These are phyloP conservation scores for Panurus biarmicus DNA, from an alignment of 2,113 vertebrate genomes.

Conservation along the genomic window DNA sequence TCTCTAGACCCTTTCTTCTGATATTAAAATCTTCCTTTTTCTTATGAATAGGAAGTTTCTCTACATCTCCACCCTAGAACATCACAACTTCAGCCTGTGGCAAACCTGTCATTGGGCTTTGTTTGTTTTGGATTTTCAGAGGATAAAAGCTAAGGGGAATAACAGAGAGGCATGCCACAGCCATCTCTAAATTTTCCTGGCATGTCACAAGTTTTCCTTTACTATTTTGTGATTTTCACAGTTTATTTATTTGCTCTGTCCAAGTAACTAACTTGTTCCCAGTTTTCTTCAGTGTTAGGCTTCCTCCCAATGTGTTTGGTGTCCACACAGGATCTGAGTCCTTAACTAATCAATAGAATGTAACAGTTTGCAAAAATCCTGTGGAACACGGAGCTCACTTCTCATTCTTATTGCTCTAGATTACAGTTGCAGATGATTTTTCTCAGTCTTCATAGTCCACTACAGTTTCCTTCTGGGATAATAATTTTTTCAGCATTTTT, in stretches of 20 bases:
- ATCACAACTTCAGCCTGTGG: neutral
- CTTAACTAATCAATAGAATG: neutral
- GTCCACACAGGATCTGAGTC: neutral
- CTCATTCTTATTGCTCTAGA: neutral
- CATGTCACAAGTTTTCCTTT: neutral
- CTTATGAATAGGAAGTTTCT: neutral
- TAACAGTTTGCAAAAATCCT: neutral
- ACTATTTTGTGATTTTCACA: neutral
- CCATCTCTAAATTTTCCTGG: neutral
- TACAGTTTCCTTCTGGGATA: neutral
- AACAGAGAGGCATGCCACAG: neutral
- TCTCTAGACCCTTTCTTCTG: neutral
- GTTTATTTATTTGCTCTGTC: neutral
- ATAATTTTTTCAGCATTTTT: neutral
- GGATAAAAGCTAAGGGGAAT: neutral
- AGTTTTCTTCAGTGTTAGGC: neutral
- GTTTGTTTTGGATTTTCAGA: neutral
- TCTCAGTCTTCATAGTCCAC: neutral
- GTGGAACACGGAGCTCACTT: neutral
- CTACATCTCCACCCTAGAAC: neutral
- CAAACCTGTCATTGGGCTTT: neutral
- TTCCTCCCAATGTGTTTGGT: neutral
- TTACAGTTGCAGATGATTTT: neutral
- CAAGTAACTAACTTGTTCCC: neutral
- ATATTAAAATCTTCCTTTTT: neutral